Conservation (phyloP, 37 sponge, comb jelly and placozoan species). For the Theonella swinhoei region DNA sequence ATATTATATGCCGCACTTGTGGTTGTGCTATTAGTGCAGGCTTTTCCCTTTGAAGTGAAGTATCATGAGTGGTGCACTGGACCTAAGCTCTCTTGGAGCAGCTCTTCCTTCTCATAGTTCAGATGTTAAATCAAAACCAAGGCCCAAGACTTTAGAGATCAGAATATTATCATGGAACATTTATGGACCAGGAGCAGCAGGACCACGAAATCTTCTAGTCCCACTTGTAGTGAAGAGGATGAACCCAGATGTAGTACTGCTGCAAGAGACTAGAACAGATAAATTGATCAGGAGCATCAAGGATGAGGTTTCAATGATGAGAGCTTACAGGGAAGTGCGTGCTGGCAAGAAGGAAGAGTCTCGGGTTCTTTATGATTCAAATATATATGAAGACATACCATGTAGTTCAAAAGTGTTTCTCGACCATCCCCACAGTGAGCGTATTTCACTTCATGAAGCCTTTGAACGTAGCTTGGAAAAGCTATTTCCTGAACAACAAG, state of each 20-base stretch:
- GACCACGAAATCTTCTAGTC: not conserved
- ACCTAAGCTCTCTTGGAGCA: not conserved
- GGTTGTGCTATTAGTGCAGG: too few species aligned
- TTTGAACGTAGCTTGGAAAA: not conserved
- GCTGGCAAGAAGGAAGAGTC: not conserved
- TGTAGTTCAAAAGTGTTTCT: not conserved
- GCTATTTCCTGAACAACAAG: not conserved
- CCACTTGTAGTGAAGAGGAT: not conserved
- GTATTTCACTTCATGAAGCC: not conserved
- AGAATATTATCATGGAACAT: not conserved
- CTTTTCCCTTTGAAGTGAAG: too few species aligned
- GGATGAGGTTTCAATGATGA: not conserved
- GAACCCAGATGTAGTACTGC: slow-evolving; percentile 1
- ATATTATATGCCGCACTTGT: too few species aligned
- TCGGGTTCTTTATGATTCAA: not conserved
- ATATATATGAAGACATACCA: not conserved
- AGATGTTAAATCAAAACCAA: not conserved
- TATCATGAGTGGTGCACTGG: too few species aligned
- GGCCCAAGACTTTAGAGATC: not conserved
- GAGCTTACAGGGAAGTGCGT: not conserved
- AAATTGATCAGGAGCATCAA: not conserved
- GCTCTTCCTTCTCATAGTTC: not conserved
- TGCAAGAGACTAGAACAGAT: not conserved
- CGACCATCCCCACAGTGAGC: not conserved
- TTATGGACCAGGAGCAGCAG: not conserved